Percentiles rank a stretch among this genome's conserved stretches.
Conservation (phyloP, 2,113 vertebrate genomes). For the Cichladusa arquata region DNA sequence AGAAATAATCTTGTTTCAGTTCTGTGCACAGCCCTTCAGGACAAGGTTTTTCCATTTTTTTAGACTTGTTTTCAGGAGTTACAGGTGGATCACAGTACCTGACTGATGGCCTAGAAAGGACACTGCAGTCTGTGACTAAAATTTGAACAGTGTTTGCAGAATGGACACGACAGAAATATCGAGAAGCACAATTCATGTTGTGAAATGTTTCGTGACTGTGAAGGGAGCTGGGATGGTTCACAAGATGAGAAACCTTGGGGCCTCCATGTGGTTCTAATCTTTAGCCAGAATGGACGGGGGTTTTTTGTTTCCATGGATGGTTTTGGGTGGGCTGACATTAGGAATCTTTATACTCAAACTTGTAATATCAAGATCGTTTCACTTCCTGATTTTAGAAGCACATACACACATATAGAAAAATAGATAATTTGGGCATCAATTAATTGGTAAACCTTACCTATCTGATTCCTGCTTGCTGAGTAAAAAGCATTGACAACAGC, state of each 20-base stretch:
- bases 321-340: not conserved
- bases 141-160: not conserved
- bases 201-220: not conserved
- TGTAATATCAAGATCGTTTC: rapidly evolving
- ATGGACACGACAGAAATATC: not conserved
- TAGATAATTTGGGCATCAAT: not conserved
- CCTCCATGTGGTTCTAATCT: not conserved
- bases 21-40: not conserved
- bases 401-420: not conserved
- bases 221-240: not conserved
- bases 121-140: not conserved
- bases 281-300: not conserved
- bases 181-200: not conserved
- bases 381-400: not conserved
- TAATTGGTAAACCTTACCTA: constrained; percentile 79
- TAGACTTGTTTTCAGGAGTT: not conserved
- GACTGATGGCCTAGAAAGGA: not conserved
- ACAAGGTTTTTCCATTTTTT: not conserved
- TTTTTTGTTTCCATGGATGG: not conserved
- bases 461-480: constrained; percentile 92
- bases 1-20: not conserved
- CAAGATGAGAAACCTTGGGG: not conserved
- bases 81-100: not conserved
- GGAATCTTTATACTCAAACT: not conserved
- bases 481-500: constrained; percentile 97